Conservation (phyloP, 2,113 vertebrate species). For the Tyrannus savana region DNA sequence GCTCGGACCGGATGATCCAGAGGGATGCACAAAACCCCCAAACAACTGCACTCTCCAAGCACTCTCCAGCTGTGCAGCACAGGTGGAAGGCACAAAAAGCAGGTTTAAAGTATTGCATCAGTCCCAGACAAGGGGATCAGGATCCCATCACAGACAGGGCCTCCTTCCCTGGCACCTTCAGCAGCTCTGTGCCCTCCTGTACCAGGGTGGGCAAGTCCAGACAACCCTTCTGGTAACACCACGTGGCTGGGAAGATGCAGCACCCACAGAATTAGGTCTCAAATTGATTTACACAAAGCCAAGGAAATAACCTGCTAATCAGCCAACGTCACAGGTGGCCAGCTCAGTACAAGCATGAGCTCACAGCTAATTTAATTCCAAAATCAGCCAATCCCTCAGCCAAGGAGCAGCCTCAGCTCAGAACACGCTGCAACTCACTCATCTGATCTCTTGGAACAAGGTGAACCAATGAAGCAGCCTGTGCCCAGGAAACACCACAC, state of each 20-base stretch:
- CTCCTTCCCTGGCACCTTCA: neutral
- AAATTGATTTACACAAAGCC: neutral
- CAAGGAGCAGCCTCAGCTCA: neutral
- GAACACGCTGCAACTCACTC: neutral
- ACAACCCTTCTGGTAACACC: fast-evolving
- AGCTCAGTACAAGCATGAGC: neutral
- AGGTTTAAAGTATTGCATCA: neutral
- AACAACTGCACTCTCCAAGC: neutral
- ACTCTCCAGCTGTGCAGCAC: neutral
- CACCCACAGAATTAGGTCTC: neutral
- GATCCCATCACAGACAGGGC: neutral
- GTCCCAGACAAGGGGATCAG: neutral
- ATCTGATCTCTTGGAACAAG: neutral
- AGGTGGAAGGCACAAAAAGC: neutral
- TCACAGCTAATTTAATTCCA: neutral
- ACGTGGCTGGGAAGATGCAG: fast-evolving
- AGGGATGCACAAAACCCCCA: neutral
- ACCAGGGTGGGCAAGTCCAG: neutral
- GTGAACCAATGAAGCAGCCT: neutral
- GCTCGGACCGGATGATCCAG: neutral
- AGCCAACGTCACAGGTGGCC: neutral
- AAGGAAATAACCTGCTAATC: neutral
- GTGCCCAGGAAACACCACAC: neutral
- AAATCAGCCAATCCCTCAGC: neutral
- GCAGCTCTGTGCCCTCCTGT: neutral